Evolutionary conservation across 2,888 invertebrate genomes (phyloP), one percentile per base, ranked within the genome.

Genomic region (Microdon myrmicae): DNA sequence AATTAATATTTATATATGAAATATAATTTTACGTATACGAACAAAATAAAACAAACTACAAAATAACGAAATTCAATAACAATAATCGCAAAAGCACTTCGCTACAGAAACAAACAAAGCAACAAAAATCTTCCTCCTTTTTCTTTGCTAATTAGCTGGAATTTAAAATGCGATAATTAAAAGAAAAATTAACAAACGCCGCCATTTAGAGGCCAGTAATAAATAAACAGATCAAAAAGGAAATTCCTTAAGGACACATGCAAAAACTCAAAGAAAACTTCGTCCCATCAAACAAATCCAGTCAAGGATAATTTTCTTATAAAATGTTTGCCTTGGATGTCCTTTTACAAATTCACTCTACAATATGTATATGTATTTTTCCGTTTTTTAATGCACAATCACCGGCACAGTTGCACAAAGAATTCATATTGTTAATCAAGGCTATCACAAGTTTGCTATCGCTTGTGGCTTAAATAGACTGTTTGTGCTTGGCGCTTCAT

Each of bases 1-100:
- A 60, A 73, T 74, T 74, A 75, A 75, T 74, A 75, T 72, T 74
- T 71, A 71, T 74, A 73, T 64, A 67, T 60, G 53, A 59, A 67
- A 68, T 37, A 54, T 58, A 48, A 44, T 35, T 48, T 14, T 12
- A 49, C 67, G 68, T 66, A 66, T 60, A 60, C 66, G 49, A 60
- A 67, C 43, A 54, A 54, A 58, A 68, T 23, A 25, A 37, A 20
- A 25, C 20, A 37, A 10, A 56, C 12, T 32, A 54, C 35, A 35
- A 53, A 29, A 47, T 39, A 49, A 45, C 31, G 34, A 37, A 5
- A 22, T 34, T 23, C 7, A 37, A 25, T 38, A 4, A 38, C 25
- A 25, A 13, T 20, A 23, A 13, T 22, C 9, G 31, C 29, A 43
- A 43, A 28, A 28, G 12, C 20, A 41, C 35, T 55, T 39, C 35